Evolutionary conservation across 2,113 vertebrate genomes (phyloP).

Genomic region (Enhydra lutris): DNA sequence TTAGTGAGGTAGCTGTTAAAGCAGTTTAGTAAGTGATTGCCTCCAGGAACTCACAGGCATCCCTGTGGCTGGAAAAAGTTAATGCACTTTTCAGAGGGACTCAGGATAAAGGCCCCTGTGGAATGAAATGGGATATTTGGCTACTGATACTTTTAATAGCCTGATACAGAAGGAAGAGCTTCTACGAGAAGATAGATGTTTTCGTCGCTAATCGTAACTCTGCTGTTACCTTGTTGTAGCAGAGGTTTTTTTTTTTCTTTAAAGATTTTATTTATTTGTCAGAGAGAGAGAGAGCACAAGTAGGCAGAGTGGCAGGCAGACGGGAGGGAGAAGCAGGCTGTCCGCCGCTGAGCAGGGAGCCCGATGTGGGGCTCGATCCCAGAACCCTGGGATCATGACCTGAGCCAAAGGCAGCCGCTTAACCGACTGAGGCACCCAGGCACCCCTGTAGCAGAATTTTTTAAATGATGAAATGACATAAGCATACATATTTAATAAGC

Average conservation of each 20-base stretch:
- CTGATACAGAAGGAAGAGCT: not conserved
- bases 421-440: too few species aligned
- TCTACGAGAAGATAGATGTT: not conserved
- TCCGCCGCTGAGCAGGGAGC: too few species aligned
- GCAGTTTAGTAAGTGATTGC: not conserved
- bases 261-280: too few species aligned
- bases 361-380: too few species aligned
- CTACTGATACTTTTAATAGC: not conserved
- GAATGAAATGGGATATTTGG: not conserved
- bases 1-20: not conserved
- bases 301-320: too few species aligned
- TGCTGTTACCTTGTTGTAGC: not conserved
- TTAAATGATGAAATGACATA: not conserved
- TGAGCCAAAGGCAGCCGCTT: too few species aligned
- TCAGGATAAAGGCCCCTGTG: not conserved
- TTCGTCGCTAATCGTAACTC: not conserved
- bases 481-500: slow-evolving; percentile 18
- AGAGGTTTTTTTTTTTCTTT: not conserved
- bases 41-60: not conserved
- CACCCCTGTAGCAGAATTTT: not conserved
- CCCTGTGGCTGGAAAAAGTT: not conserved
- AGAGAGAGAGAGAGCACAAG: too few species aligned
- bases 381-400: too few species aligned
- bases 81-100: not conserved
- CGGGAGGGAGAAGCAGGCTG: too few species aligned